Conservation (phyloP, 2,797 vertebrate species). For the Tauraco hartlaubi region DNA sequence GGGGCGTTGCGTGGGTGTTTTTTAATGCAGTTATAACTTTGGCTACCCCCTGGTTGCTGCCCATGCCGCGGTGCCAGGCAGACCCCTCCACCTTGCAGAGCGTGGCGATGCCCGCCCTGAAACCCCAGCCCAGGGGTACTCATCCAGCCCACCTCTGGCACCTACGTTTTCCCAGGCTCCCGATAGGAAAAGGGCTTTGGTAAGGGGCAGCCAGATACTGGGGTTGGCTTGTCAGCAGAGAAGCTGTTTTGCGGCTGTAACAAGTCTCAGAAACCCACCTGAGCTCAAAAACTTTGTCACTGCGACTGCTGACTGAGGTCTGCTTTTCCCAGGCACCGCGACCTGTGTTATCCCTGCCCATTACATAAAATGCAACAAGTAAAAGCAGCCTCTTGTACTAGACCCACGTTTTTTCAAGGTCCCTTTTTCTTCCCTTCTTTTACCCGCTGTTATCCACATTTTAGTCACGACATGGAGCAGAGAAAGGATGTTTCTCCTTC, state of each 20-base stretch:
- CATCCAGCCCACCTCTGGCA: accelerated
- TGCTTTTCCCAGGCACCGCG: neutral
- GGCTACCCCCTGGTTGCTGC: neutral
- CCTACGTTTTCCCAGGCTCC: neutral
- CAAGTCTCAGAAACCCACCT: neutral
- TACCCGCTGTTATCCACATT: neutral
- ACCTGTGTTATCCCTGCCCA: neutral
- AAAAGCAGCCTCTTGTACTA: neutral
- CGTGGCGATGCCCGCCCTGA: accelerated
- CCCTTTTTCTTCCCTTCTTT: neutral
- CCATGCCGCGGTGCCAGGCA: accelerated
- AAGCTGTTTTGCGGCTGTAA: neutral
- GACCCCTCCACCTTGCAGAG: neutral
- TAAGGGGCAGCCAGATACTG: neutral
- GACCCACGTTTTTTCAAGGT: neutral
- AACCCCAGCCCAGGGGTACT: neutral
- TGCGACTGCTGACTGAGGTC: neutral
- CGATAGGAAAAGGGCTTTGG: neutral
- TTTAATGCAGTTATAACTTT: neutral
- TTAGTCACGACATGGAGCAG: neutral
- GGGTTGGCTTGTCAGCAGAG: neutral
- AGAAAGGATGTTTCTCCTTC: neutral
- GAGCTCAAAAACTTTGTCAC: neutral
- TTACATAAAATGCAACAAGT: neutral
- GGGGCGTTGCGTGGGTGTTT: neutral